Percentiles rank a stretch among this genome's conserved stretches.
Conservation (phyloP, 2,113 vertebrate species). For the Apodemus speciosus region DNA sequence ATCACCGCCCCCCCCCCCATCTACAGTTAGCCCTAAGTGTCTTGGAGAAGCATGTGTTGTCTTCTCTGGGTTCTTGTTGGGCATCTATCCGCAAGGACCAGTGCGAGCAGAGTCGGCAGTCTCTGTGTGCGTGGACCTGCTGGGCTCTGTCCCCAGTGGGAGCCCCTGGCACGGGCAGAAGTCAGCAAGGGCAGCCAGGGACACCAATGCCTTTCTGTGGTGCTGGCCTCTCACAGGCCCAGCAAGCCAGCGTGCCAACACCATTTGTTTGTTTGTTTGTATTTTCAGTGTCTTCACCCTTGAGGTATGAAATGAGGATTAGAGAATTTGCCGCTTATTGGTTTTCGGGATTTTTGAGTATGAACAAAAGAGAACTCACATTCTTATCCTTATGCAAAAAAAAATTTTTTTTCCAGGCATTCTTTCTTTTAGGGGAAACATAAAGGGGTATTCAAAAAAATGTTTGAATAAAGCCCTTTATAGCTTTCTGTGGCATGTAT, state of each 20-base stretch:
- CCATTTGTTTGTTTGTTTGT: conserved; percentile 23
- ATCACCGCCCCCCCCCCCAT: not conserved
- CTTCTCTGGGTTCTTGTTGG: conserved; percentile 8
- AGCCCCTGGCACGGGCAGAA: conserved; percentile 68
- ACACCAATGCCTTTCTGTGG: conserved; percentile 44
- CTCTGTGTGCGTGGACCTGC: not conserved
- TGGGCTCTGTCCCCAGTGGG: conserved; percentile 5
- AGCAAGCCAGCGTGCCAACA: conserved; percentile 60
- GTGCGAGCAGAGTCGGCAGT: conserved; percentile 35
- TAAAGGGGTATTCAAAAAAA: conserved; percentile 86
- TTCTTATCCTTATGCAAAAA: conserved; percentile 82
- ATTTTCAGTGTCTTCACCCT: conserved; percentile 81
- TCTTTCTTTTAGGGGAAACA: conserved; percentile 83
- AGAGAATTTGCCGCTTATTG: conserved; percentile 83
- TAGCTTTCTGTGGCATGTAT: conserved; percentile 84
- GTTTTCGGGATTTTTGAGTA: conserved; percentile 84
- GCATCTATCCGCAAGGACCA: conserved; percentile 34
- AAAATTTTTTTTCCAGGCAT: conserved; percentile 67
- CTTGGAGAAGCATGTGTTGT: not conserved
- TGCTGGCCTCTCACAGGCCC: conserved; percentile 40
- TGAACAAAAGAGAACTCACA: conserved; percentile 85
- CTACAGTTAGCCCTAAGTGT: not conserved
- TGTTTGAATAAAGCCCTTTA: conserved; percentile 84
- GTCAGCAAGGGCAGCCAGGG: conserved; percentile 44
- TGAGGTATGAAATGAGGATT: conserved; percentile 87